Conservation (phyloP, 64 coral and sea anemone species). For the Pachyseris speciosa region DNA sequence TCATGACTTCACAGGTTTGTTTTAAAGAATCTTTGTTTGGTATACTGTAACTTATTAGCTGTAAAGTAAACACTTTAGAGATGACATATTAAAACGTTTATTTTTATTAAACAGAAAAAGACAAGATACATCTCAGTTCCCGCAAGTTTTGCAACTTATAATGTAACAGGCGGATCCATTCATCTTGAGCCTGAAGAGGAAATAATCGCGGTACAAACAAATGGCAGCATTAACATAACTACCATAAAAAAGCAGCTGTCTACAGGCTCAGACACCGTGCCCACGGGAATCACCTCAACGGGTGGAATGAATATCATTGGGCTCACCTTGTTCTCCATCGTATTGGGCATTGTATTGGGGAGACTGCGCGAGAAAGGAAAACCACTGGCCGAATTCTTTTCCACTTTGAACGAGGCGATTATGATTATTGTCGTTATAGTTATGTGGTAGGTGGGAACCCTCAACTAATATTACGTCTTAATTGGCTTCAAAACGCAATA, state of each 20-base stretch:
- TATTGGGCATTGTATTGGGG: slow-evolving; percentile 70
- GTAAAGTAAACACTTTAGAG: too few species aligned
- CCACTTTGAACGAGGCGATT: slow-evolving; percentile 51
- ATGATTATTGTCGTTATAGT: slow-evolving; percentile 72
- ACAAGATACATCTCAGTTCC: slow-evolving; percentile 52
- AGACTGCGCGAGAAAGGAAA: slow-evolving; percentile 52
- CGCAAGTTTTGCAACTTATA: slow-evolving; percentile 44
- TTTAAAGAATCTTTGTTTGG: too few species aligned
- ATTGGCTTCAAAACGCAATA: too few species aligned
- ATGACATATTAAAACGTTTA: too few species aligned
- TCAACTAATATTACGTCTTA: too few species aligned
- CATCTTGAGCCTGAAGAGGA: neutral
- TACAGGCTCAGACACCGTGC: neutral
- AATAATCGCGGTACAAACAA: neutral
- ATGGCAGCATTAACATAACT: neutral
- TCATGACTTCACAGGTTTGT: too few species aligned
- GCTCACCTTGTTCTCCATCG: slow-evolving; percentile 67
- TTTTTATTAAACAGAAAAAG: neutral
- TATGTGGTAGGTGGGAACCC: slow-evolving; percentile 78
- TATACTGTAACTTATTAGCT: too few species aligned
- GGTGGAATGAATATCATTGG: slow-evolving; percentile 67
- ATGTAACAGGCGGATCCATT: neutral
- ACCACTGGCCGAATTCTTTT: slow-evolving; percentile 57
- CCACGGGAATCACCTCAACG: slow-evolving; percentile 7
- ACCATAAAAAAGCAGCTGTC: neutral